phyloP scores from a whole-genome alignment of 1,140 invertebrate species.

The Spodoptera litura region DNA sequence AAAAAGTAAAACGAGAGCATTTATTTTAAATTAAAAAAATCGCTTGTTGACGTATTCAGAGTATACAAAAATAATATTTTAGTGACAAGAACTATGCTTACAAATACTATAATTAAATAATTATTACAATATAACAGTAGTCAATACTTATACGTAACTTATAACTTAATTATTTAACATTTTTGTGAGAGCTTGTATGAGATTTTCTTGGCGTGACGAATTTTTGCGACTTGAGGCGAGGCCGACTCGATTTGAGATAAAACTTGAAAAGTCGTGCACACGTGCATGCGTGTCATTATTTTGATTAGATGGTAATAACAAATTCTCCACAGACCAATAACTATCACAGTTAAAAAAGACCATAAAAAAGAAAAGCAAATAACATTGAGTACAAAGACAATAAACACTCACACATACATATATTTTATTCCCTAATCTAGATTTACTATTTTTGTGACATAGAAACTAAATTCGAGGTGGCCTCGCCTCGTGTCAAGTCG shows the following conservation, averaged over 20 bases:
- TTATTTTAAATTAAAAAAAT: constrained; percentile 23
- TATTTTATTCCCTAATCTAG: not conserved
- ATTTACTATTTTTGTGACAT: not conserved
- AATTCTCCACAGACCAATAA: too few species aligned
- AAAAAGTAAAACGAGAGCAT: constrained; percentile 41
- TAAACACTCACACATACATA: not conserved
- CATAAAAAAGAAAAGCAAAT: not conserved
- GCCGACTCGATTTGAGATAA: not conserved
- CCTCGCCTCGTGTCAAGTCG: not conserved
- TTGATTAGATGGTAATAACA: too few species aligned
- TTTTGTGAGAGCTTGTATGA: constrained; percentile 27
- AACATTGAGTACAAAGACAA: not conserved
- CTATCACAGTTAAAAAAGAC: too few species aligned
- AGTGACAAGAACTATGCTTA: constrained; percentile 28
- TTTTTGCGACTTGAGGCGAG: not conserved
- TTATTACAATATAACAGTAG: constrained; percentile 25
- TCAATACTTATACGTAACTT: constrained; percentile 33
- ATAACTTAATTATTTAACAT: constrained; percentile 1
- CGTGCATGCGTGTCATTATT: too few species aligned
- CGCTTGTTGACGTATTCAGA: constrained; percentile 35
- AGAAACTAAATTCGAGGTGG: not conserved
- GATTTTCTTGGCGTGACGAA: constrained; percentile 4
- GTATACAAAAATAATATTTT: constrained; percentile 26
- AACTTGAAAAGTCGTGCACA: not conserved
- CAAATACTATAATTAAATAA: constrained; percentile 14